These are phyloP conservation scores for Altica lythri DNA, from an alignment of 2,888 invertebrate species.

Conservation along the genomic window DNA sequence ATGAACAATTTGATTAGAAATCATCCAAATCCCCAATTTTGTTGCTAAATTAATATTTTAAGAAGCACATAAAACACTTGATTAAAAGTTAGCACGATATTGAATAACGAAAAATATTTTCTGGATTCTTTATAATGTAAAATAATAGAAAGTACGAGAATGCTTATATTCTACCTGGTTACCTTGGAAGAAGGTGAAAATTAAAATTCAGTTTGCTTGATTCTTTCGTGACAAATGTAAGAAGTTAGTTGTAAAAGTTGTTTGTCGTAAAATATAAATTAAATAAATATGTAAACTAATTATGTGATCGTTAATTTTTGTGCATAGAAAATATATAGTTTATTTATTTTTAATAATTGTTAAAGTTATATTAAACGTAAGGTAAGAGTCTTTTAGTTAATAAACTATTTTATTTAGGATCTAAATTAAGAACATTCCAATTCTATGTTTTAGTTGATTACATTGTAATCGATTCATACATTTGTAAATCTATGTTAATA, in stretches of 20 bases:
- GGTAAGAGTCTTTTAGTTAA: no score
- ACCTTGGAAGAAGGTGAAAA: conserved; percentile 42
- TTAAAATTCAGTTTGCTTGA: conserved; percentile 1
- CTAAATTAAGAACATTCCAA: no score
- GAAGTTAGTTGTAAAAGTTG: background rate
- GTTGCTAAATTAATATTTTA: background rate
- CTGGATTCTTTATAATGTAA: background rate
- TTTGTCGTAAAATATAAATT: background rate
- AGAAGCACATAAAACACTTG: background rate
- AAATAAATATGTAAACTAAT: conserved; percentile 1
- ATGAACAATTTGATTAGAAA: background rate
- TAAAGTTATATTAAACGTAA: no score
- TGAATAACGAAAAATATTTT: background rate
- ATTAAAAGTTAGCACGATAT: background rate
- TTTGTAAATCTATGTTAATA: no score
- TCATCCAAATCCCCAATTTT: background rate
- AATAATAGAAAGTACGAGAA: conserved; percentile 23
- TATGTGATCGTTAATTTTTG: no score
- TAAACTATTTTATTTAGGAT: no score
- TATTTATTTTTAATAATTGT: no score
- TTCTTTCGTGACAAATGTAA: background rate
- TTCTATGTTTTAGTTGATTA: no score
- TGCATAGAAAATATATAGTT: no score
- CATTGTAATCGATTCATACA: no score
- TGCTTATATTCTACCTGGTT: conserved; percentile 35